Conservation (phyloP, 2,888 invertebrate species). For the Nasonia oneida region DNA sequence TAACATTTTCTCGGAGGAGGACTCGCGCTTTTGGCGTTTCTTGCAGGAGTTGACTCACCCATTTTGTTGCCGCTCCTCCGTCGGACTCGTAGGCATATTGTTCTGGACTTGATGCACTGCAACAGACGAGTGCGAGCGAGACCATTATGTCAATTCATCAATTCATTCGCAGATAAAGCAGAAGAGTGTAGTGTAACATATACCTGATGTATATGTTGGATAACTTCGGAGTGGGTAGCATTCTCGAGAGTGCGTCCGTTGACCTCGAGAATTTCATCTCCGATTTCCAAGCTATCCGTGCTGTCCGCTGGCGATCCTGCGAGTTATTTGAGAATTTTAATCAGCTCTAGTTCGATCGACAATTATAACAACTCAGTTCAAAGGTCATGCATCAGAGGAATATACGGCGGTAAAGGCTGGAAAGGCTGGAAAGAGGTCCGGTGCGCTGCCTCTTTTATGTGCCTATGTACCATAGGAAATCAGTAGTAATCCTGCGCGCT, state of each 20-base stretch:
- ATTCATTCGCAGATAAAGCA: too few relatives aligned
- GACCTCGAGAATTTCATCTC: slow-evolving; percentile 98
- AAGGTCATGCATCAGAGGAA: too few relatives aligned
- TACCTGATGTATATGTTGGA: slow-evolving; percentile 94
- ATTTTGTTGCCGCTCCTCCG: slow-evolving; percentile 92
- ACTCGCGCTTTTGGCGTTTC: background rate
- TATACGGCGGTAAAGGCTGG: background rate
- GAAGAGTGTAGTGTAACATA: too few relatives aligned
- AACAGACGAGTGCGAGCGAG: slow-evolving; percentile 67
- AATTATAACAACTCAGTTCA: too few relatives aligned
- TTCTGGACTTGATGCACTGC: slow-evolving; percentile 97
- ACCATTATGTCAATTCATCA: background rate
- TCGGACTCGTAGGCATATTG: slow-evolving; percentile 96
- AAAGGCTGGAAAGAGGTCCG: too few relatives aligned
- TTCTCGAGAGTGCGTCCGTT: slow-evolving; percentile 96
- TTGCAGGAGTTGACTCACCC: slow-evolving; percentile 84
- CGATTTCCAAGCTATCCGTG: slow-evolving; percentile 94
- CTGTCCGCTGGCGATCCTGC: slow-evolving; percentile 94
- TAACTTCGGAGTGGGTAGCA: slow-evolving; percentile 94
- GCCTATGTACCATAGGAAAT: background rate
- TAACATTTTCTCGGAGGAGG: background rate
- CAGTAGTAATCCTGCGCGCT: slow-evolving; percentile 54
- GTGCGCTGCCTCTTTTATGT: background rate
- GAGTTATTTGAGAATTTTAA: background rate
- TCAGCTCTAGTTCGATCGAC: background rate